Base-by-base conservation (phyloP, 1,140 invertebrate species). In the Proctacanthus coquilletti region DNA sequence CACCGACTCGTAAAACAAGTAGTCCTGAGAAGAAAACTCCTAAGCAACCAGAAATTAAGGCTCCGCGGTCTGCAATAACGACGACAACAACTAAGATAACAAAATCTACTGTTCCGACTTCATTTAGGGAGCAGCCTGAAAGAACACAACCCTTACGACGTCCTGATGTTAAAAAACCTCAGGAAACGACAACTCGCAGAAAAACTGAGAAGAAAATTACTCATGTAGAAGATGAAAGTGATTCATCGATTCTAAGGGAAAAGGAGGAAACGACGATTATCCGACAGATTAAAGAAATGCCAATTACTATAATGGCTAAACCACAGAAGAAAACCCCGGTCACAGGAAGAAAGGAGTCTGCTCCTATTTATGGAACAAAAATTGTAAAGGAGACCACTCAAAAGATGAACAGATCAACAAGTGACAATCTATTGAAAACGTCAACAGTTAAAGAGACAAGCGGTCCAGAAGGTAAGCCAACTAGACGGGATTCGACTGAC, bases 391-490 rank as follows among this genome's bases (percentile, higher is more conserved):
- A 48, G 9, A 52, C 56, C 1, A 65, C 58, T 6, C 62, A 60
- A 21, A 71, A 68, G 52, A 60, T 70, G 3, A 64, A 55, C 9
- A 55, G 69, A 14, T 68, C 69, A 6, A 51, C 60, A n/a, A 72
- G 69, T 45, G 70, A 73, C 40, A 62, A 63, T 31, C 51, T 64
- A 15, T 60, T 70, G 15, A 71, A 67, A 54, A 51, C 61, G n/a
- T 3, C 31, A 2, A 14, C 11, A 4, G 8, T 10, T 14, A 9
- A 14, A 33, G 5, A 6, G 10, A 11, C 11, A 33, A 33, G n/a
- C 5, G 5, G 15, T 5, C 31, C 31, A 11, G 45, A 50, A 15
- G 49, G 51, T 46, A 49, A 43, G 11, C 43, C 45, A 4, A 34
- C 49, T 1, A 44, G 42, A 18, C 48, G 49, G 1, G 43, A 20